Evolutionary conservation across 2,888 invertebrate species (phyloP).

Genomic region (Pseudolycoriella hygida): DNA sequence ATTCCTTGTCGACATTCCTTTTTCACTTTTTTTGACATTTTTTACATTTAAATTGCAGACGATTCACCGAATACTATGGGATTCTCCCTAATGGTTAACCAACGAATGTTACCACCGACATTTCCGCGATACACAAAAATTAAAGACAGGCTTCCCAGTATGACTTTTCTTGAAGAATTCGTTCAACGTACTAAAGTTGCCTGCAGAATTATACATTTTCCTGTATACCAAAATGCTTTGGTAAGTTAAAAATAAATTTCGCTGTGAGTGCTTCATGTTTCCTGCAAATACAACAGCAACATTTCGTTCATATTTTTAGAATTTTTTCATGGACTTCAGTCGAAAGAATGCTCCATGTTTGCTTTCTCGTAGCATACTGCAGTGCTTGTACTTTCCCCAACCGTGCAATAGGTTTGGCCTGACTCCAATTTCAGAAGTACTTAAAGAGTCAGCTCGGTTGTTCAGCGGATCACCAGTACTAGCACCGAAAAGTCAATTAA

Average conservation of each 20-base stretch:
- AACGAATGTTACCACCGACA: constrained; percentile 88
- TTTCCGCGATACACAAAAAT: constrained; percentile 94
- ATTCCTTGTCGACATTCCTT: no score
- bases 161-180: constrained; percentile 66
- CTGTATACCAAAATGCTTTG: constrained; percentile 65
- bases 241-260: constrained; percentile 31
- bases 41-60: constrained; percentile 12
- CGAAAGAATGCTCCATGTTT: constrained; percentile 73
- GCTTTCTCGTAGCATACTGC: constrained; percentile 76
- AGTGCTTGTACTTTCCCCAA: constrained; percentile 48
- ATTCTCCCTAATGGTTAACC: constrained; percentile 92
- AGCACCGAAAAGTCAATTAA: constrained; percentile 51
- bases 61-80: constrained; percentile 72
- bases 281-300: background rate
- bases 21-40: no score
- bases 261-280: background rate
- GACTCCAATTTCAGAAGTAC: constrained; percentile 49
- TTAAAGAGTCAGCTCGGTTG: constrained; percentile 66
- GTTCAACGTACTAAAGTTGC: constrained; percentile 64
- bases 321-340: constrained; percentile 88
- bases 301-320: constrained; percentile 32
- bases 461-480: constrained; percentile 84
- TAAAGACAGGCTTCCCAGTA: constrained; percentile 42
- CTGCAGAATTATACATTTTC: constrained; percentile 60
- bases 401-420: constrained; percentile 27